Conservation (phyloP, 2,888 invertebrate species). For the Hypena proboscidalis region DNA sequence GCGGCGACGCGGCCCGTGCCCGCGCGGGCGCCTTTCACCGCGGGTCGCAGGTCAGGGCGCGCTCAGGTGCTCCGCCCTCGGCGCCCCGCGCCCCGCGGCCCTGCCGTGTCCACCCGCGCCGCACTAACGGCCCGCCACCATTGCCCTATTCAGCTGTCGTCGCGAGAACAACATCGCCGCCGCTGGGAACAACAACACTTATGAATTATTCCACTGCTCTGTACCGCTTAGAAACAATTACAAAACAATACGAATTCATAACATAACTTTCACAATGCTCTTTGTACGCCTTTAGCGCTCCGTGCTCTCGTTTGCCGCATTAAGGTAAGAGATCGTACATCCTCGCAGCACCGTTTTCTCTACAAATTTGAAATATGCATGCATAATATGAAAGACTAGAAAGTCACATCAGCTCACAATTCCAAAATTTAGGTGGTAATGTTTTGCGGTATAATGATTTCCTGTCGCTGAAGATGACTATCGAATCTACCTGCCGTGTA, state of each 20-base stretch:
- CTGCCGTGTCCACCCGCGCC: conserved; percentile 49
- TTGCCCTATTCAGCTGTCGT: conserved; percentile 82
- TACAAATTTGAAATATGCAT: conserved; percentile 27
- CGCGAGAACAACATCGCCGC: conserved; percentile 71
- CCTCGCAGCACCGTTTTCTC: conserved; percentile 40
- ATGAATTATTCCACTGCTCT: conserved; percentile 80
- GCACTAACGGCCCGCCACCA: conserved; percentile 71
- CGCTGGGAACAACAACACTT: conserved; percentile 74
- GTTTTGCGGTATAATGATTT: conserved; percentile 66
- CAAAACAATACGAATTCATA: conserved; percentile 79
- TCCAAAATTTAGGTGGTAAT: conserved; percentile 47
- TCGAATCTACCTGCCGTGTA: conserved; percentile 70
- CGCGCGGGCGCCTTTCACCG: conserved; percentile 83
- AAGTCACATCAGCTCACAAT: conserved; percentile 44
- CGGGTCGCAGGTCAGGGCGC: conserved; percentile 85
- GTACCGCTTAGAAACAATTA: conserved; percentile 78
- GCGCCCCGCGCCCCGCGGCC: conserved; percentile 44
- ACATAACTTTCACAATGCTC: conserved; percentile 73
- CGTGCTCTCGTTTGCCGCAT: conserved; percentile 47
- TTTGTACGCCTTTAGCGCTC: conserved; percentile 63
- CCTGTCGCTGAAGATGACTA: conserved; percentile 72
- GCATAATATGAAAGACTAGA: conserved; percentile 45
- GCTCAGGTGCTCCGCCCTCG: conserved; percentile 84
- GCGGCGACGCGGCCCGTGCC: conserved; percentile 55
- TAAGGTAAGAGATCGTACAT: conserved; percentile 29